These are phyloP conservation scores for Acromyrmex heyeri DNA, from an alignment of 1,140 invertebrate genomes.

Conservation along the genomic window DNA sequence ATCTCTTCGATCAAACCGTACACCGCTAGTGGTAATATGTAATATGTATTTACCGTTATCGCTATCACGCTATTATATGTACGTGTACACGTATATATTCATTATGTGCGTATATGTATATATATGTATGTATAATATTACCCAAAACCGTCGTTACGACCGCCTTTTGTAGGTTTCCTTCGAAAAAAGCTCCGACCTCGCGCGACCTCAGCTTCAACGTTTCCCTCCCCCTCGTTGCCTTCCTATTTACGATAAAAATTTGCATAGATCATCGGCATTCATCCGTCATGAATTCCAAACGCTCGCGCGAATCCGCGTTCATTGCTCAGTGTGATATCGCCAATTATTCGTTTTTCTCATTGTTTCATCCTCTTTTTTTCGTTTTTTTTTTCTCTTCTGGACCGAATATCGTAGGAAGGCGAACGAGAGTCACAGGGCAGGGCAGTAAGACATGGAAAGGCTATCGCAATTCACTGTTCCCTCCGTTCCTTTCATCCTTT, in stretches of 20 bases:
- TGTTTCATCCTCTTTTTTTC: neutral
- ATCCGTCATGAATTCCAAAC: neutral
- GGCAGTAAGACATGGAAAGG: constrained; percentile 76
- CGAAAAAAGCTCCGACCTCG: constrained; percentile 65
- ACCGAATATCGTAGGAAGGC: constrained; percentile 51
- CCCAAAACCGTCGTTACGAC: constrained; percentile 68
- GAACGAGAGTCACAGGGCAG: constrained; percentile 73
- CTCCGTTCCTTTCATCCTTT: constrained; percentile 48
- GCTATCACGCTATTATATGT: constrained; percentile 48
- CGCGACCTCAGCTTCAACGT: constrained; percentile 51
- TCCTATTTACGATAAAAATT: constrained; percentile 25
- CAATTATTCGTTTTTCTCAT: constrained; percentile 8
- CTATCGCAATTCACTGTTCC: constrained; percentile 74
- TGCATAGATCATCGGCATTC: neutral
- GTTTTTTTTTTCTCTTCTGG: neutral
- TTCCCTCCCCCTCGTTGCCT: constrained; percentile 45
- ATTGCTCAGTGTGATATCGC: neutral
- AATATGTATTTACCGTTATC: constrained; percentile 54
- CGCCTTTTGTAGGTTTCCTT: constrained; percentile 51
- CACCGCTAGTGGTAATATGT: constrained; percentile 49
- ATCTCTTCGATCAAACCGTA: constrained; percentile 57
- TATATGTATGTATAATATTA: constrained; percentile 71
- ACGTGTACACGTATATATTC: constrained; percentile 28
- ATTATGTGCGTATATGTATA: constrained; percentile 59
- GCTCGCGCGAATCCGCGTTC: neutral